Evolutionary conservation across 2,113 vertebrate genomes (phyloP), one percentile per base, ranked within the genome.

Genomic region (Phaetusa simplex): DNA sequence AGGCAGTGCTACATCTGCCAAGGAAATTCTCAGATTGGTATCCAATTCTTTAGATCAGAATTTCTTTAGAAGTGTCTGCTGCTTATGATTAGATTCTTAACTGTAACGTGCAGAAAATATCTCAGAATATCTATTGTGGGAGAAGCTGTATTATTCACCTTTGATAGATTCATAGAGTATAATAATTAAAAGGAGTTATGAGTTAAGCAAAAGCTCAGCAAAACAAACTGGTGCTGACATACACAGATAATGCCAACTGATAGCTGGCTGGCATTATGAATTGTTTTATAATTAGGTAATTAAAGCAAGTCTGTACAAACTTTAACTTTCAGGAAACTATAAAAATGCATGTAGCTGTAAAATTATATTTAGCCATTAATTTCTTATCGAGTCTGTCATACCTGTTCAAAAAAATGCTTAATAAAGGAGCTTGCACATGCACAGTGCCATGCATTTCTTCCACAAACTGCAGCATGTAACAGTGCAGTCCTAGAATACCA

Each of bases 241-340:
- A 92, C 91, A 74, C 73, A 94, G 95, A 96, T 97, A 89, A 72
- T 53, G 90, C 91, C 66, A 95, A 27, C 82, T 88, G 95, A 95
- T 91, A 96, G 81, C 61, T 87, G 65, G 21, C 40, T 96, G 93
- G 81, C 82, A 65, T 93, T 80, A 82, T 66, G 78, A n/a, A 93
- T 93, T 69, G 74, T 69, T 91, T 77, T 80, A 61, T 92, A 96
- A 97, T 88, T 86, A 94, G 62, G 52, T 90, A 94, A 96, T 96
- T 95, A 95, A 94, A 95, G 15, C 95, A 97, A 96, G 94, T 90
- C 91, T 40, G 62, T 85, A 85, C 94, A 95, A 72, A 95, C 62
- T 40, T 86, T 1, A 82, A 49, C 81, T 94, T 95, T 95, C 89
- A 93, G 89, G 84, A 93, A 97, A 53, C 78, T 80, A n/a, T 86